Evolutionary conservation across 2,113 vertebrate species (phyloP), one percentile per base, ranked within the genome.

Genomic region (Genyomyrus donnyi): DNA sequence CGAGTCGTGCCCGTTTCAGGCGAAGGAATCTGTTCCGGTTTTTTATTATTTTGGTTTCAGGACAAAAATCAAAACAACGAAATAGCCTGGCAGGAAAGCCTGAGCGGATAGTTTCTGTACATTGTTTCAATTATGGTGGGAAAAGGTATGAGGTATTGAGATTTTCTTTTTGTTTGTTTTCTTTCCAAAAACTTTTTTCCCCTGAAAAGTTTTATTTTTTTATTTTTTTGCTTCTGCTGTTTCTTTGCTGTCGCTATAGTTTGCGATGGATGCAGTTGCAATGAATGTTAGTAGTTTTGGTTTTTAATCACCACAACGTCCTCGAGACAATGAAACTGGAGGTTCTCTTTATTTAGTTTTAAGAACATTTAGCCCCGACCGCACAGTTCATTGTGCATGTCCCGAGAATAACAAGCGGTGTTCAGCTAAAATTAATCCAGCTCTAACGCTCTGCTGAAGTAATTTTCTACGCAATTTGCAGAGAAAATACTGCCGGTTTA

Each of bases 391-490:
- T 2, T 6, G 27, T 48, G 85, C 15, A 87, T 35, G 50, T 48
- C n/a, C 50, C 50, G 50, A 35, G 27, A 53, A 87, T 27, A 87
- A 53, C n/a, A 50, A 53, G 74, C 2, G 15, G 50, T 87, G 85
- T 87, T 53, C 50, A 10, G 8, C 50, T 87, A 15, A 87, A 87
- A 87, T 53, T 19, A 53, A 87, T 87, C 13, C 31, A 53, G 6
- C 17, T 35, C 3, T 6, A 21, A 87, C 48, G 7, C 39, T 87
- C 27, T 24, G 27, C 50, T 35, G 50, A 87, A 87, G 49, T 53
- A 87, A 87, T 87, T 87, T 87, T 87, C 85, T 17, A 87, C 15
- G 3, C 27, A 87, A 87, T 87, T 87, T 87, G 85, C 85, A 24
- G 31, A 53, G 56, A 2, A 87, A 87, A 87, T 56, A 35, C 50